Base-by-base conservation (phyloP, 2,113 vertebrate species). In the Patagioenas fasciata region DNA sequence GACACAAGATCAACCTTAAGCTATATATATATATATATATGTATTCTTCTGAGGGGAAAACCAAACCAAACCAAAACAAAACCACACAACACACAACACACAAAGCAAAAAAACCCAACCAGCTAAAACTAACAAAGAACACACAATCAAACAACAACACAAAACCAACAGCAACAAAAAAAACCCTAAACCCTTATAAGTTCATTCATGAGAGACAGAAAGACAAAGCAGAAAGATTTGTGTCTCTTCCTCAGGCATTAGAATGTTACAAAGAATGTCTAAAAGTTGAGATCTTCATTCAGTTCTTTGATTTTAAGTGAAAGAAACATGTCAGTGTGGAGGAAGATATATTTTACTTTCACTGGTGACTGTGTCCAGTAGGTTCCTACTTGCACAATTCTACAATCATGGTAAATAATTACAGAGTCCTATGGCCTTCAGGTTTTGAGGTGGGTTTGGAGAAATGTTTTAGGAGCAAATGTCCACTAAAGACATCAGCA, bases 131-230 rank as follows among this genome's bases (percentile, higher is more conserved):
- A 44, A 44, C 44, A 44, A 18, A 44, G 42, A 44, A 44, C 17
- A 44, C 44, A 44, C 44, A 44, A 44, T 9, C 17, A 18, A 18
- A 44, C 16, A 18, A 44, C 17, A 44, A 44, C 16, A 44, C 44
- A 44, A 44, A 44, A 44, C 44, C 44, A 44, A 44, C 44, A 44
- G 44, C 44, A 44, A 44, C 16, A 44, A 44, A 44, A 53, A n/a
- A 28, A 1, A 42, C 13, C 15, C 40, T 40, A 40, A n/a, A 1
- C 3, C 12, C 2, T 2, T 1, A 3, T 50, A n/a, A 29, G 7
- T 56, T 66, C 1, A 2, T 89, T 72, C 16, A 58, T 58, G 15
- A 42, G 11, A 70, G 24, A 34, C 4, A 44, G 10, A 47, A 44
- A 75, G 28, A 44, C 3, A 34, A 23, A 77, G 8, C 11, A 72